phyloP scores from a whole-genome alignment of 2,888 invertebrate genomes.

The Nymphalis c-album region DNA sequence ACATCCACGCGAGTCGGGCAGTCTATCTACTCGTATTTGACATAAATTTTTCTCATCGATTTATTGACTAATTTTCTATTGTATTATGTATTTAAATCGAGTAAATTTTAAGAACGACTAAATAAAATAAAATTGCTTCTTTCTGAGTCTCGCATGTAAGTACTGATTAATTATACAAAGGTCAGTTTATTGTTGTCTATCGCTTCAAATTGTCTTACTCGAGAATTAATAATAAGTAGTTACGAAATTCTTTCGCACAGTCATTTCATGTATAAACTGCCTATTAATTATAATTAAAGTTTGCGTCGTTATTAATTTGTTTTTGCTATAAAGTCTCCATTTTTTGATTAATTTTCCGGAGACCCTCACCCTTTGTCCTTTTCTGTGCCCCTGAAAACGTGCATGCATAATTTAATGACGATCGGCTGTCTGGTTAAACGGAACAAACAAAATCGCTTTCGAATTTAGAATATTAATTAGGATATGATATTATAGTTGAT shows the following conservation, averaged over 20 bases:
- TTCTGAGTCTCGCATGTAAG: background rate
- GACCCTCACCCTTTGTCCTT: no score
- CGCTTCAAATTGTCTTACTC: background rate
- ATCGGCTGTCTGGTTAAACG: no score
- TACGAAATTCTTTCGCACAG: no score
- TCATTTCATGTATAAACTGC: no score
- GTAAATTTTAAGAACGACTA: background rate
- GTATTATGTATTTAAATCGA: background rate
- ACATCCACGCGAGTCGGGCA: conserved; percentile 9
- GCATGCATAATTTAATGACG: no score
- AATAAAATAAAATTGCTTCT: background rate
- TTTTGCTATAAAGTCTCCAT: no score
- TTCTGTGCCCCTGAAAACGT: no score
- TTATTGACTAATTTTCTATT: background rate
- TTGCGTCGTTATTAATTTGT: no score
- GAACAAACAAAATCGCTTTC: no score
- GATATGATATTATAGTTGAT: background rate
- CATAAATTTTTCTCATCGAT: background rate
- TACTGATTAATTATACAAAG: background rate
- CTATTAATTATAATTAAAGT: no score
- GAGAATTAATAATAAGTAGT: background rate
- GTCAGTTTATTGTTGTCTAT: background rate
- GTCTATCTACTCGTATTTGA: background rate
- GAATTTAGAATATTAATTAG: no score
- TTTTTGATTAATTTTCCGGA: no score